Conservation (phyloP, 1,140 invertebrate species). For the Camponotus vicinus region DNA sequence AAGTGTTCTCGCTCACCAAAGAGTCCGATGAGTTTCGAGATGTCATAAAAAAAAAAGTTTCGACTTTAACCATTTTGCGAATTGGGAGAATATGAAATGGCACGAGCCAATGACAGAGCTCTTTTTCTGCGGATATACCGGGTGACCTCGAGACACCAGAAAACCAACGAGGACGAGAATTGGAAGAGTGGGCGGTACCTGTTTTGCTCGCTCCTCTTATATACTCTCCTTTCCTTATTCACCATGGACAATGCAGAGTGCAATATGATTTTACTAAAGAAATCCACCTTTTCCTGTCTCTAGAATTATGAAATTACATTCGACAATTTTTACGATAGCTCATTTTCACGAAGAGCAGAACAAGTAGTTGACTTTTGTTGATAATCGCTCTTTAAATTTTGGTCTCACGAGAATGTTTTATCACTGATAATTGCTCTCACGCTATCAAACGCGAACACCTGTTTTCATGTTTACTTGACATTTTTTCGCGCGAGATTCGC, state of each 20-base stretch:
- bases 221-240: slow-evolving; percentile 62
- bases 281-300: background rate
- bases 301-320: background rate
- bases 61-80: slow-evolving; percentile 20
- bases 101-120: slow-evolving; percentile 48
- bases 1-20: background rate
- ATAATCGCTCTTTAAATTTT: background rate
- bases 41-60: slow-evolving; percentile 21
- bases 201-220: slow-evolving; percentile 64
- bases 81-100: slow-evolving; percentile 23
- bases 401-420: background rate
- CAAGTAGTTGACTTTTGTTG: background rate
- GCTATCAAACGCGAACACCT: background rate
- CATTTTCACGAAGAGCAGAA: background rate
- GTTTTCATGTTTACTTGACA: background rate
- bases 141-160: slow-evolving; percentile 79
- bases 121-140: slow-evolving; percentile 71
- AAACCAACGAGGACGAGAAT: slow-evolving; percentile 74
- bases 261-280: background rate
- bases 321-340: background rate
- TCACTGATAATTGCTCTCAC: background rate
- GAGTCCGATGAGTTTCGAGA: background rate
- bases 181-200: slow-evolving; percentile 74
- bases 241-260: slow-evolving; percentile 38
- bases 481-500: background rate